Evolutionary conservation across 1,140 invertebrate species (phyloP).

Genomic region (Patella vulgata): DNA sequence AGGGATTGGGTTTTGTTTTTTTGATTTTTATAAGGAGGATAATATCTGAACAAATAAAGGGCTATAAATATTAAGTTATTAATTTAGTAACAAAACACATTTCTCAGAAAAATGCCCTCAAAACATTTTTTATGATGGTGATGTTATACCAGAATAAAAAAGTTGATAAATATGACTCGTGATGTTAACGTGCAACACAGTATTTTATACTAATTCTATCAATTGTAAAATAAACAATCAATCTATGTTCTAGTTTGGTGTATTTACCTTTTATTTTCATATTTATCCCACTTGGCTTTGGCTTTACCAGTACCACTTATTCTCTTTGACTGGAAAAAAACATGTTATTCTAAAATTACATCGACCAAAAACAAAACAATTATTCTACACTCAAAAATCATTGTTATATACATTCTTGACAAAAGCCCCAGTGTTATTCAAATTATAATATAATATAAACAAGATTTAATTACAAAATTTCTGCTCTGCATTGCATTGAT

Average conservation of each 20-base stretch:
- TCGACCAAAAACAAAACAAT: not conserved
- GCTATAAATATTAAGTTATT: too few species aligned
- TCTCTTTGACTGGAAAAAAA: slow-evolving; percentile 64
- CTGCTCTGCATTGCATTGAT: not conserved
- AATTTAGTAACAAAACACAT: too few species aligned
- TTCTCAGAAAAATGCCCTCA: too few species aligned
- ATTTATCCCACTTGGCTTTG: slow-evolving; percentile 90
- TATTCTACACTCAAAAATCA: not conserved
- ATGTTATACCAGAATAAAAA: not conserved
- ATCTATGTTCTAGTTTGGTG: not conserved
- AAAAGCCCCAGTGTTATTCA: not conserved
- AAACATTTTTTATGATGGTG: too few species aligned
- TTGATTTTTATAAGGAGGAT: too few species aligned
- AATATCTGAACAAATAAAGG: too few species aligned
- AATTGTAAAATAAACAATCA: not conserved
- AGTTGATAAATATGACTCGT: not conserved
- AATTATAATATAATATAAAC: not conserved
- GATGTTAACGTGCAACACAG: not conserved
- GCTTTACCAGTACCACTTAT: slow-evolving; percentile 86
- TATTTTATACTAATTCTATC: not conserved
- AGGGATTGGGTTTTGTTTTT: too few species aligned
- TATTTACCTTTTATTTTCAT: slow-evolving; percentile 76
- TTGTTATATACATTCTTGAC: too few species aligned
- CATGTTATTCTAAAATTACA: slow-evolving; percentile 1
- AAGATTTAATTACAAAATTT: not conserved